These are phyloP conservation scores for Idaea dimidiata DNA, from an alignment of 2,888 invertebrate species.

Conservation along the genomic window DNA sequence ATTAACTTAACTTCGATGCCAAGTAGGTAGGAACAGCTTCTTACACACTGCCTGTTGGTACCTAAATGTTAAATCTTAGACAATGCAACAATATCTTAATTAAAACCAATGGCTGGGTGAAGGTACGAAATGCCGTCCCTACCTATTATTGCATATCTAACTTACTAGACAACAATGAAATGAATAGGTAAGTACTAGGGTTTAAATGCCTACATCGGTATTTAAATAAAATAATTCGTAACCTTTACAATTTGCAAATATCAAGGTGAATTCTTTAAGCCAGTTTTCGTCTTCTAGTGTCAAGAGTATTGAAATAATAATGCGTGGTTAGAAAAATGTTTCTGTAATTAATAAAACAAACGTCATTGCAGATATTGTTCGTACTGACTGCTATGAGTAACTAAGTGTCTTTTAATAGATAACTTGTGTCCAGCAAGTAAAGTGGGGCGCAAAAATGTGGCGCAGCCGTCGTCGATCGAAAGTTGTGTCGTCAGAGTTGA, in stretches of 20 bases:
- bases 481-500: conserved; percentile 79
- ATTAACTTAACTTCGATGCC: conserved; percentile 4
- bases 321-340: background rate
- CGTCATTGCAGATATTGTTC: background rate
- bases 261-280: conserved; percentile 18
- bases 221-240: conserved; percentile 8
- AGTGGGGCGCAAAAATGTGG: conserved; percentile 77
- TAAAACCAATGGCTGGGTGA: conserved; percentile 2
- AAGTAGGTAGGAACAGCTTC: conserved; percentile 3
- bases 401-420: conserved; percentile 13
- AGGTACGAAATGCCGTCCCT: background rate
- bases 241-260: conserved; percentile 30
- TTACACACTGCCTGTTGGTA: background rate
- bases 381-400: background rate
- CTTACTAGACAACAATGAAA: conserved; percentile 1
- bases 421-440: conserved; percentile 29
- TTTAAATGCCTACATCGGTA: background rate
- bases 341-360: background rate
- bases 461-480: conserved; percentile 66
- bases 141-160: background rate
- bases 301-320: background rate
- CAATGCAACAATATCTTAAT: conserved; percentile 6
- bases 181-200: background rate
- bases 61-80: background rate
- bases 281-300: conserved; percentile 8